These are phyloP conservation scores for Lampris incognitus DNA, from an alignment of 2,113 vertebrate species.

Conservation along the genomic window DNA sequence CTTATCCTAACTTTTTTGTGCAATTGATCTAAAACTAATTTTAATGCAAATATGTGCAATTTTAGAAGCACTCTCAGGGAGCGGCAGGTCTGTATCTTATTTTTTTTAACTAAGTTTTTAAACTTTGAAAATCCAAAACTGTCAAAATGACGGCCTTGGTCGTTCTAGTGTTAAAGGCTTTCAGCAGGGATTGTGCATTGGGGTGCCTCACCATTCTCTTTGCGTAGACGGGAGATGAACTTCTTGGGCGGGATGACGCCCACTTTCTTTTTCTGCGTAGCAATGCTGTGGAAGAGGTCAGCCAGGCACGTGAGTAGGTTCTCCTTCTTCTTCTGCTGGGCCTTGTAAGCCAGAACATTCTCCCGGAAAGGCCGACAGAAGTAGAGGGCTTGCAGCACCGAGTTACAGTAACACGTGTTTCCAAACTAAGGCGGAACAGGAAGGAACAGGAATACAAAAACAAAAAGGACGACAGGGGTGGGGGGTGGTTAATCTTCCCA, in stretches of 20 bases:
- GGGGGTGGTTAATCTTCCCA: neutral
- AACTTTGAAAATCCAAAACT: too few relatives aligned
- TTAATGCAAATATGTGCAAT: too few relatives aligned
- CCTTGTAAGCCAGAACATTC: constrained; percentile 97
- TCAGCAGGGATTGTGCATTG: too few relatives aligned
- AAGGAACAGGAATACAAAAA: neutral
- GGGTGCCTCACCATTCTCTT: constrained; percentile 91
- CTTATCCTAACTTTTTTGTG: too few relatives aligned
- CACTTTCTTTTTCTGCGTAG: constrained; percentile 99
- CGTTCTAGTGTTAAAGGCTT: neutral
- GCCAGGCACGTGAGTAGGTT: constrained; percentile 96
- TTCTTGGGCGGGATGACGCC: constrained; percentile 99
- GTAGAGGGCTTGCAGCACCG: constrained; percentile 96
- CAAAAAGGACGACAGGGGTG: neutral
- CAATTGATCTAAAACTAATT: too few relatives aligned
- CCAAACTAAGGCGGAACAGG: constrained; percentile 87
- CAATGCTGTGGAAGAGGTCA: constrained; percentile 98
- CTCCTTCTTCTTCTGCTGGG: constrained; percentile 98
- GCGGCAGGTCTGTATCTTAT: too few relatives aligned
- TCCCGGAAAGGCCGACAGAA: constrained; percentile 98
- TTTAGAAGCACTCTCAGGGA: too few relatives aligned
- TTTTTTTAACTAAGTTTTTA: too few relatives aligned
- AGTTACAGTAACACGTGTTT: constrained; percentile 99
- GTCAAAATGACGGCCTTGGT: too few relatives aligned
- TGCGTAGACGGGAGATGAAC: constrained; percentile 96